phyloP scores from a whole-genome alignment of 2,797 vertebrate genomes.

The Diceros bicornis region DNA sequence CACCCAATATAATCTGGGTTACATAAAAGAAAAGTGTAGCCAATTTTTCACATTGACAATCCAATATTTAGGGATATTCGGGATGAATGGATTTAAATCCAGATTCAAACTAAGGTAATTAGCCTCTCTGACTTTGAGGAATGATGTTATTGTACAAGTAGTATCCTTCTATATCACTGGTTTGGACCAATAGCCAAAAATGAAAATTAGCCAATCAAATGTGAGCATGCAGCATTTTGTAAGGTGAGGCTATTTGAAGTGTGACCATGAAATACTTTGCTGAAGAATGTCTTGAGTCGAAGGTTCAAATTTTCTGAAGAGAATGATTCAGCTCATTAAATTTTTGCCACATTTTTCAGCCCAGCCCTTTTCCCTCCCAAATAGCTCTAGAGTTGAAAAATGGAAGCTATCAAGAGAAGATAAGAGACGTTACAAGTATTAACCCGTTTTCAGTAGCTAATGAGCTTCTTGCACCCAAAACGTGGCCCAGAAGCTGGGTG shows the following conservation, averaged over 20 bases:
- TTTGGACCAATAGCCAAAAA: not conserved
- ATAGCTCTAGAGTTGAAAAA: no score
- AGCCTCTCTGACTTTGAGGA: not conserved
- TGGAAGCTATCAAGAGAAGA: not conserved
- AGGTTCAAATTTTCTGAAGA: not conserved
- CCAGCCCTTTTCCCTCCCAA: no score
- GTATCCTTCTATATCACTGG: not conserved
- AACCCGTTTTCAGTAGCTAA: fast-evolving
- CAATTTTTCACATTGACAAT: not conserved
- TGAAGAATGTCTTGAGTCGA: not conserved
- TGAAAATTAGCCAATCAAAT: not conserved
- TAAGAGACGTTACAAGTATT: not conserved
- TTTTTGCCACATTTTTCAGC: not conserved
- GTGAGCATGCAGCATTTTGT: not conserved
- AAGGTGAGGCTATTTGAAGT: not conserved
- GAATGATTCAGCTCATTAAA: no score
- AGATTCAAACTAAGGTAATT: not conserved
- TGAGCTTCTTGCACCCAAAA: no score
- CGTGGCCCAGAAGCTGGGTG: no score
- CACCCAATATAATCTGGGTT: not conserved
- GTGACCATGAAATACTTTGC: not conserved
- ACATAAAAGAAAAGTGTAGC: not conserved
- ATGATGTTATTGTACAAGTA: fast-evolving
- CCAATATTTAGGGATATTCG: no score
- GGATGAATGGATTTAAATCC: not conserved